Evolutionary conservation across 1,140 invertebrate species (phyloP).

Genomic region (Dinoponera quadriceps): DNA sequence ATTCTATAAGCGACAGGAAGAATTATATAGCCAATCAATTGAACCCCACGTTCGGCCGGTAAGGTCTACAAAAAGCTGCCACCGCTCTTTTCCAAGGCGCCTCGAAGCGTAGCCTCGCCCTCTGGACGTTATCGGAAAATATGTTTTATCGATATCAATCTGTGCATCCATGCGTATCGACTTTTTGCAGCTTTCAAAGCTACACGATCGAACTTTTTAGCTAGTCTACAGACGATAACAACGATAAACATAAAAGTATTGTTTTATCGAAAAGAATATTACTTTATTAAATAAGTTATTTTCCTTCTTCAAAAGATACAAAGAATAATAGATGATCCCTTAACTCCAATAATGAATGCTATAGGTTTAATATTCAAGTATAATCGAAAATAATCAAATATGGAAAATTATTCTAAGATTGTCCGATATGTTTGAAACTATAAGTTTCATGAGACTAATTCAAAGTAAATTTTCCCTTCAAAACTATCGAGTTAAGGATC

Average conservation of each 20-base stretch:
- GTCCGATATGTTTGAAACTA: too few species aligned
- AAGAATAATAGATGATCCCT: neutral
- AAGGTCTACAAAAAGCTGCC: slow-evolving; percentile 56
- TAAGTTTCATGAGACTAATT: too few species aligned
- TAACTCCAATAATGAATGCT: too few species aligned
- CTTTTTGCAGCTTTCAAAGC: slow-evolving; percentile 23
- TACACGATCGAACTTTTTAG: slow-evolving; percentile 20
- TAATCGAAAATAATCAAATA: too few species aligned
- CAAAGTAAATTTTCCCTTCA: too few species aligned
- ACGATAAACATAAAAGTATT: neutral
- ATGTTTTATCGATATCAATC: slow-evolving; percentile 52
- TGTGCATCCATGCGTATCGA: slow-evolving; percentile 24
- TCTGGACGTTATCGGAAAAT: slow-evolving; percentile 30
- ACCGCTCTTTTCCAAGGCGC: neutral
- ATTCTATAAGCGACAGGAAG: slow-evolving; percentile 89
- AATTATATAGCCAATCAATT: slow-evolving; percentile 91
- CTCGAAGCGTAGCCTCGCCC: neutral
- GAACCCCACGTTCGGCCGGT: slow-evolving; percentile 96
- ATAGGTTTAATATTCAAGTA: too few species aligned
- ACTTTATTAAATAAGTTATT: neutral
- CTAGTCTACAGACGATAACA: neutral
- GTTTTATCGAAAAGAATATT: neutral
- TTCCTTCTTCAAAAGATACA: neutral
- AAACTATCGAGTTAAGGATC: too few species aligned
- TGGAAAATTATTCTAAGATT: too few species aligned